Evolutionary conservation across 2,113 vertebrate genomes (phyloP), one percentile per base, ranked within the genome.

Genomic region (Paraplagusia blochii): DNA sequence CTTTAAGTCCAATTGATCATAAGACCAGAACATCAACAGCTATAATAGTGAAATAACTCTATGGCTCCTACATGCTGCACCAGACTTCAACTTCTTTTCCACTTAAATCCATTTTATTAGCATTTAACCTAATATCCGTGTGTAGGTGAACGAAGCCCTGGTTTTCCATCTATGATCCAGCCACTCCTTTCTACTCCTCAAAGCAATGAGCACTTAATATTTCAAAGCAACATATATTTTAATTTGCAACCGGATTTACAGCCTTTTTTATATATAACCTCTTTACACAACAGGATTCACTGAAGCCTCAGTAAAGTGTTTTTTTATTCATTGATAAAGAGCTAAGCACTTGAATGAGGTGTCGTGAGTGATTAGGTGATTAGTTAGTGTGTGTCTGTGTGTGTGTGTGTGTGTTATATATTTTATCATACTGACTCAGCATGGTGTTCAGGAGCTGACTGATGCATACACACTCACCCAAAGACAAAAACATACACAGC

Each of bases 401-500:
- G 54, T 38, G 29, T 67, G 13, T 40, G 13, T 10, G 14, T 44
- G 34, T 18, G 17, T 52, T 55, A 43, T 69, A 44, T 61, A 57
- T 65, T 68, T 54, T 63, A 69, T 74, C 46, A 55, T 71, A 69
- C 47, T 77, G 60, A 80, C 66, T 77, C 52, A 57, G 34, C 53
- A 58, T 66, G 77, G 74, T 67, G 79, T 63, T 69, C 34, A 57
- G 74, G 76, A 82, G 66, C 63, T 79, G 76, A 63, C 29, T 22
- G 29, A 35, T 38, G 29, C 38, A n/a, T 57, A 44, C 43, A 38
- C 14, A 53, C 11, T 53, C 44, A 39, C 34, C 39, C 33, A 63
- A 44, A 48, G 16, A 45, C 51, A 42, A n/a, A 53, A 3, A 38
- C 36, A 38, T 2, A 46, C 16, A 46, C 44, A 72, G 74, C 9